Evolutionary conservation across 2,797 vertebrate genomes (phyloP).

Genomic region (Myotis findleyi): DNA sequence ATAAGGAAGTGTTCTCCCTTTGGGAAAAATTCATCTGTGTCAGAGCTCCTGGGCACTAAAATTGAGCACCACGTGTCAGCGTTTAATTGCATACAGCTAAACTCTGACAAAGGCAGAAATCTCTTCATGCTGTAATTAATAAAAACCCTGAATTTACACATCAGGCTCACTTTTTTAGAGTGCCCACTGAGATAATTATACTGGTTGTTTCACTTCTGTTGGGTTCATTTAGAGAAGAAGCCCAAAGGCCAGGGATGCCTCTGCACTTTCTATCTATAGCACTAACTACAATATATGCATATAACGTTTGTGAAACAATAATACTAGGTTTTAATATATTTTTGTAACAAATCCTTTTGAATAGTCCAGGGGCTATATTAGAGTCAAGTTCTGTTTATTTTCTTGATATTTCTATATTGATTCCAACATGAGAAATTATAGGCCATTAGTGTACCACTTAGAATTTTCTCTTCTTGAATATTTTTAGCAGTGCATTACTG

Average conservation of each 20-base stretch:
- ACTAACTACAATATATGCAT: slow-evolving; percentile 20
- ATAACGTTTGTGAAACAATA: slow-evolving; percentile 58
- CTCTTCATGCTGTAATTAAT: slow-evolving; percentile 59
- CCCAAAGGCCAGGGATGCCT: slow-evolving; percentile 57
- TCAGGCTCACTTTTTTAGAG: slow-evolving; percentile 34
- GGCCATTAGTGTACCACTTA: slow-evolving; percentile 19
- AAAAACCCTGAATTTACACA: slow-evolving; percentile 66
- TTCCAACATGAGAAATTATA: slow-evolving; percentile 65
- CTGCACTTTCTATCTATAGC: slow-evolving; percentile 70
- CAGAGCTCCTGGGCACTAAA: neutral
- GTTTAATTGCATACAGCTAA: slow-evolving; percentile 26
- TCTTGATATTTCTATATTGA: slow-evolving; percentile 59
- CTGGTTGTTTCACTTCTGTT: slow-evolving; percentile 39
- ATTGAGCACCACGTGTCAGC: neutral
- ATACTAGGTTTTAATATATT: slow-evolving; percentile 64
- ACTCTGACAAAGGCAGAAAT: slow-evolving; percentile 39
- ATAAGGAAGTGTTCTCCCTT: neutral
- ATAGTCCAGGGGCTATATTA: slow-evolving; percentile 36
- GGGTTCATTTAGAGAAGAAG: slow-evolving; percentile 72
- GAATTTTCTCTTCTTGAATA: slow-evolving; percentile 52
- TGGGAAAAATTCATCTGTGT: slow-evolving; percentile 1
- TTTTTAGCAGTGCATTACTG: slow-evolving; percentile 22
- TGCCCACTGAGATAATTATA: slow-evolving; percentile 73
- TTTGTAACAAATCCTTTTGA: slow-evolving; percentile 43
- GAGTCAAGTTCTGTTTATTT: slow-evolving; percentile 65